Percentiles rank a stretch among this genome's conserved stretches.
These are phyloP conservation scores for Psilopsiagon aymara DNA, from an alignment of 2,113 vertebrate genomes.

Conservation along the genomic window DNA sequence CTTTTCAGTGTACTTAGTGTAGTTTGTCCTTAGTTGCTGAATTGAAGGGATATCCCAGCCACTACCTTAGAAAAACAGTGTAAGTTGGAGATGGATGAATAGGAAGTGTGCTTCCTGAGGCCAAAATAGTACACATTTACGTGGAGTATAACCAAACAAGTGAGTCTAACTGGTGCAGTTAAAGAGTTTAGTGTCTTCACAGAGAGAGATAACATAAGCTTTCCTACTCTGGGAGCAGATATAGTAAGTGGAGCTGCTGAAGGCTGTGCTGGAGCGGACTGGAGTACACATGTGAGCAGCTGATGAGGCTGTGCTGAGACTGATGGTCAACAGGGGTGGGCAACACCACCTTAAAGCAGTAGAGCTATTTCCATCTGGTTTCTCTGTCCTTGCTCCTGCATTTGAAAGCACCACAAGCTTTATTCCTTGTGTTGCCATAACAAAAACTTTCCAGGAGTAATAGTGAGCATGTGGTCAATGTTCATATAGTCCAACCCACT, in stretches of 20 bases:
- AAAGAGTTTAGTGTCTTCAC: neutral
- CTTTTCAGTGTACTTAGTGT: neutral
- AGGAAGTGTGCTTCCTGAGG: neutral
- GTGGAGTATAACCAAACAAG: neutral
- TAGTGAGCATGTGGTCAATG: fast-evolving
- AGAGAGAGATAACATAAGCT: neutral
- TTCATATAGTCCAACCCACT: fast-evolving
- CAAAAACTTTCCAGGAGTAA: neutral
- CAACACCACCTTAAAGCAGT: neutral
- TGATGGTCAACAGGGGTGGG: fast-evolving
- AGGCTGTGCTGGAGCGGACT: neutral
- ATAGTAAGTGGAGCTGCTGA: neutral
- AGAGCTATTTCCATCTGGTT: neutral
- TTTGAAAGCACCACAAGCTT: neutral
- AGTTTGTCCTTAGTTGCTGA: neutral
- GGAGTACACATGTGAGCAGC: neutral
- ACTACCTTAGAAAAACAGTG: neutral
- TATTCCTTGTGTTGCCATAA: neutral
- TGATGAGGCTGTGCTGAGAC: neutral
- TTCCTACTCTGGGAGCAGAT: neutral
- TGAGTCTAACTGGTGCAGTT: neutral
- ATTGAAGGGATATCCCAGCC: neutral
- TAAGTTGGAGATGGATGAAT: neutral
- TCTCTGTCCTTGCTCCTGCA: neutral
- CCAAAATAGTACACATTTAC: neutral